These are phyloP conservation scores for Cheilinus undulatus DNA, from an alignment of 2,113 vertebrate species.

Conservation along the genomic window DNA sequence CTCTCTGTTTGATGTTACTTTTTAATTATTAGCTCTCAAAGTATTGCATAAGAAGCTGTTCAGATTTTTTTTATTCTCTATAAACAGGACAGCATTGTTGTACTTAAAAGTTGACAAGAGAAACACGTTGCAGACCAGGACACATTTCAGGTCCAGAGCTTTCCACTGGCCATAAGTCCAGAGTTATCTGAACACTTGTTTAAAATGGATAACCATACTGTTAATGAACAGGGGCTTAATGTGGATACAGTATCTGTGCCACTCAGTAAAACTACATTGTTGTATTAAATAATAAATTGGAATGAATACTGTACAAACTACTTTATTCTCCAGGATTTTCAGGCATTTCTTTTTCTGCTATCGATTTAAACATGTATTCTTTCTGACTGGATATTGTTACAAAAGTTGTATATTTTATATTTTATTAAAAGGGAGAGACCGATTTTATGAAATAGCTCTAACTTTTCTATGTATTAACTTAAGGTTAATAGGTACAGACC, in stretches of 20 bases:
- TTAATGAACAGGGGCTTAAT: no score
- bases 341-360: conserved; percentile 16
- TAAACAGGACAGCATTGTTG: conserved; percentile 3
- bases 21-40: neutral
- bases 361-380: no score
- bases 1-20: neutral
- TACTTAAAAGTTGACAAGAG: neutral
- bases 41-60: neutral
- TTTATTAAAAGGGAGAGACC: conserved; percentile 42
- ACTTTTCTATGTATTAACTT: neutral
- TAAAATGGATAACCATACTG: conserved; percentile 9
- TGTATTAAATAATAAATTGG: neutral
- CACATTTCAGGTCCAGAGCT: neutral
- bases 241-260: neutral
- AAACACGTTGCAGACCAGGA: neutral
- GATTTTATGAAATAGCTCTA: neutral
- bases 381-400: neutral
- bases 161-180: neutral
- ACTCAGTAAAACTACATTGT: neutral
- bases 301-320: neutral
- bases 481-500: neutral
- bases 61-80: neutral
- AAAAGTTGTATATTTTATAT: neutral
- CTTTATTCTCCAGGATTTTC: neutral
- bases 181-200: neutral